phyloP scores from a whole-genome alignment of 2,888 invertebrate species.

The Eupithecia subfuscata region DNA sequence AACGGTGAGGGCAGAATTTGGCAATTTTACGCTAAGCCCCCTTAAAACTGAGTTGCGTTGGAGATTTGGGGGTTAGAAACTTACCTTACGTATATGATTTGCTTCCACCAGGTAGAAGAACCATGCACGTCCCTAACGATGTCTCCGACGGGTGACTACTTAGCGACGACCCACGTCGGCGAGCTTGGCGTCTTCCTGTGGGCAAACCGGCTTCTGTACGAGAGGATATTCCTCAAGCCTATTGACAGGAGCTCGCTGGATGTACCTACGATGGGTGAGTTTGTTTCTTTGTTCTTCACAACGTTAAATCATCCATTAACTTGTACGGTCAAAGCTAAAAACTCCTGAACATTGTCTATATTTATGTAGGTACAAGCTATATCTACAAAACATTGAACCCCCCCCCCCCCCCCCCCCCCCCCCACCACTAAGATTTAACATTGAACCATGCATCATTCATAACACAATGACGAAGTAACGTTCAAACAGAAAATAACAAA shows the following conservation, averaged over 20 bases:
- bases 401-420: too few species aligned
- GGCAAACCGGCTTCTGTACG: slow-evolving; percentile 95
- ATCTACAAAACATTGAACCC: too few species aligned
- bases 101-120: slow-evolving; percentile 84
- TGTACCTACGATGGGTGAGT: slow-evolving; percentile 74
- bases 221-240: slow-evolving; percentile 91
- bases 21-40: too few species aligned
- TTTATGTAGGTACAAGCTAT: too few species aligned
- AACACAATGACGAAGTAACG: too few species aligned
- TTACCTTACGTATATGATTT: background rate
- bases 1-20: too few species aligned
- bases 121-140: slow-evolving; percentile 94
- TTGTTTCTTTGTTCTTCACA: slow-evolving; percentile 1
- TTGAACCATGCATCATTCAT: too few species aligned
- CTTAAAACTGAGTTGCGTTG: too few species aligned
- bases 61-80: background rate
- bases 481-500: too few species aligned
- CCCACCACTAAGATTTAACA: too few species aligned
- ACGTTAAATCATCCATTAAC: background rate
- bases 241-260: slow-evolving; percentile 78
- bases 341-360: background rate
- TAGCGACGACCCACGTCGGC: slow-evolving; percentile 95
- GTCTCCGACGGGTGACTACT: slow-evolving; percentile 95
- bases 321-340: background rate
- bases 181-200: slow-evolving; percentile 96